Evolutionary conservation across 2,888 invertebrate genomes (phyloP).

Genomic region (Furcula furcula): DNA sequence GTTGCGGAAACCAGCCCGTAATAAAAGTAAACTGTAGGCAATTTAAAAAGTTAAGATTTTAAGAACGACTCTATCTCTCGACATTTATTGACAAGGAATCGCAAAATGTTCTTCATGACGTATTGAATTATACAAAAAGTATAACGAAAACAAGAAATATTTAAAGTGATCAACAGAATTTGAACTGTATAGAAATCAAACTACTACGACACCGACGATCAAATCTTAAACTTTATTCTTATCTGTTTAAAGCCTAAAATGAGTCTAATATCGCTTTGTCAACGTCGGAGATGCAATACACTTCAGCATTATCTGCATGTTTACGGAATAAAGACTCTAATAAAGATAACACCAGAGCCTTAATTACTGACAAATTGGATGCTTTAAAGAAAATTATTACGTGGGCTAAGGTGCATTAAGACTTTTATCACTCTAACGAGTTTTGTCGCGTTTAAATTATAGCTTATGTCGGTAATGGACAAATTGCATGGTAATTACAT

Average conservation of each 20-base stretch:
- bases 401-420: constrained; percentile 37
- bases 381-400: constrained; percentile 39
- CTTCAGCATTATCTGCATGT: constrained; percentile 38
- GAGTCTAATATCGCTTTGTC: constrained; percentile 4
- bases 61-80: too few species aligned
- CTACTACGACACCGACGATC: too few species aligned
- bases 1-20: too few species aligned
- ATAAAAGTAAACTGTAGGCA: too few species aligned
- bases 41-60: too few species aligned
- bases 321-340: constrained; percentile 48
- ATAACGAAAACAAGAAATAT: too few species aligned
- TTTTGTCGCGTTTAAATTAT: constrained; percentile 11
- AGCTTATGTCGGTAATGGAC: constrained; percentile 8
- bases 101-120: too few species aligned
- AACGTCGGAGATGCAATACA: constrained; percentile 12
- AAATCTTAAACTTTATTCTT: not conserved
- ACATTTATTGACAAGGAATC: too few species aligned
- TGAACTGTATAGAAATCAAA: too few species aligned
- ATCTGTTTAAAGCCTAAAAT: constrained; percentile 2
- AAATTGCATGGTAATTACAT: constrained; percentile 33
- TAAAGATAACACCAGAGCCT: constrained; percentile 51
- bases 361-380: constrained; percentile 67
- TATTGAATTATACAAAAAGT: too few species aligned
- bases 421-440: constrained; percentile 16
- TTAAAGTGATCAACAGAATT: too few species aligned